Evolutionary conservation across 2,113 vertebrate genomes (phyloP), one percentile per base, ranked within the genome.

Genomic region (Notiomystis cincta): DNA sequence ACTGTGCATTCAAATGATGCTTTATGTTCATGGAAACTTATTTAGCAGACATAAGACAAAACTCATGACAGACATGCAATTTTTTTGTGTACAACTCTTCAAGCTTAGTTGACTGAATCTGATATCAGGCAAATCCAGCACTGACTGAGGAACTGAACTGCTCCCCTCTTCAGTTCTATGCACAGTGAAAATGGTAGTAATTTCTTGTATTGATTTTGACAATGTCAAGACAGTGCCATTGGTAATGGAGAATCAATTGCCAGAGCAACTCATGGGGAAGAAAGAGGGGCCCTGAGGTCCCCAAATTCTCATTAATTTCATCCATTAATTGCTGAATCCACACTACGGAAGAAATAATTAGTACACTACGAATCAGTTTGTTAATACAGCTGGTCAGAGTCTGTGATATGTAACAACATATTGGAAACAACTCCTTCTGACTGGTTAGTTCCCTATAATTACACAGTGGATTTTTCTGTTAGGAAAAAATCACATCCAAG

Each of bases 1-100:
- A 38, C 24, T 48, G 64, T 30, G 62, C 69, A 95, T 93, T 70
- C 54, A 87, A 89, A 93, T 71, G 87, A 92, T 35, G 37, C 51
- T 95, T 69, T 86, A 85, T 76, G 85, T 69, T 94, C 60, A 90
- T 58, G 81, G 67, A 94, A 95, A 94, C 76, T 93, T 95, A 77
- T 93, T 96, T 83, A 96, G 90, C 44, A 96, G 84, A 81, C 16
- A 7, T 50, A 88, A 69, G 84, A 95, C 64, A 94, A 90, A 57
- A 89, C 31, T 81, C 62, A 93, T 38, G 48, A 79, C 51, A 85
- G 58, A 75, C 0, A 16, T 16, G 27, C 8, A 18, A 31, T 64
- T 72, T 89, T 89, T 51, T 56, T n/a, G 44, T 1, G 6, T 45
- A 42, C 67, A 70, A 13, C 53, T 77, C 42, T 51, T 79, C 65